A percentile compares a stretch with the other conserved stretches of the same genome.
Conservation (phyloP, 1,140 invertebrate genomes). For the Platyura marginata region DNA sequence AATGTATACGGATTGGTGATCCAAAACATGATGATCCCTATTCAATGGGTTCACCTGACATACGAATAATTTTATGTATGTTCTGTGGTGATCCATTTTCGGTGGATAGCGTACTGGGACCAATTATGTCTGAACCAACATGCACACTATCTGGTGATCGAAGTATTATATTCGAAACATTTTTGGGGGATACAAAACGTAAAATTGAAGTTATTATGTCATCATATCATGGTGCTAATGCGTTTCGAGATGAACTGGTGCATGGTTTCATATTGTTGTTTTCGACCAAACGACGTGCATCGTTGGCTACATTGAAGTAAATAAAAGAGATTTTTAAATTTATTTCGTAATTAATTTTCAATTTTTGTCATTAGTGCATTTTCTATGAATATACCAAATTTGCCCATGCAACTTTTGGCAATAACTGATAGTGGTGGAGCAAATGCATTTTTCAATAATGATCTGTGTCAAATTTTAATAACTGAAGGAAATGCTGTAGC, state of each 20-base stretch:
- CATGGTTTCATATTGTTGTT: conserved; percentile 95
- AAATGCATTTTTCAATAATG: conserved; percentile 77
- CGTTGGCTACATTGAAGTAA: conserved; percentile 79
- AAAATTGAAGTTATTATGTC: conserved; percentile 86
- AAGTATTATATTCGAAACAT: conserved; percentile 79
- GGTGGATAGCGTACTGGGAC: conserved; percentile 74
- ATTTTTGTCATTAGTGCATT: conserved; percentile 48
- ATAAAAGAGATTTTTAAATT: conserved; percentile 12
- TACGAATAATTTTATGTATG: conserved; percentile 86
- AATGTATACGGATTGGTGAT: conserved; percentile 19
- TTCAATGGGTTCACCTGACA: conserved; percentile 22
- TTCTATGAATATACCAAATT: conserved; percentile 82
- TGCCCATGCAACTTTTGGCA: conserved; percentile 88
- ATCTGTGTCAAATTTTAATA: conserved; percentile 74
- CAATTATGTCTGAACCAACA: conserved; percentile 71
- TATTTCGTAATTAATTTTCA: neutral
- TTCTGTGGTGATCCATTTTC: conserved; percentile 92
- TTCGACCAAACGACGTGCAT: conserved; percentile 87
- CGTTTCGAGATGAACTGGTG: conserved; percentile 79
- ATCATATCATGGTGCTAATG: conserved; percentile 87
- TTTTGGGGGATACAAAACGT: conserved; percentile 71
- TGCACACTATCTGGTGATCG: conserved; percentile 73
- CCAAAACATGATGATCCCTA: conserved; percentile 22
- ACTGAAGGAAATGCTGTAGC: conserved; percentile 84
- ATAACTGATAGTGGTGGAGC: conserved; percentile 74